phyloP scores from a whole-genome alignment of 2,113 vertebrate genomes.

The Empidonax traillii region DNA sequence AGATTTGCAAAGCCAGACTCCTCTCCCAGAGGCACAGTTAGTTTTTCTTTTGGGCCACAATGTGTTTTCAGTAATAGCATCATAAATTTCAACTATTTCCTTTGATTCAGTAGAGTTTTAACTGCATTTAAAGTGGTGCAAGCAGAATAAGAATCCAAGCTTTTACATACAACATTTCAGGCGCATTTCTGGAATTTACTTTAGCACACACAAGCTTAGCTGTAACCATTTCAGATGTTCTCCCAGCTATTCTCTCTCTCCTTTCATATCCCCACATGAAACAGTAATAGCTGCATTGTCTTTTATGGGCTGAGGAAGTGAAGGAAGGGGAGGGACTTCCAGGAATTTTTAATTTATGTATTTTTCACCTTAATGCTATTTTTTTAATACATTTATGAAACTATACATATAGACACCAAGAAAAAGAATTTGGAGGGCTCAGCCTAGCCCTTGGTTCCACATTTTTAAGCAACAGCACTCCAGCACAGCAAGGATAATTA shows the following conservation, averaged over 20 bases:
- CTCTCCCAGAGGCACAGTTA: neutral
- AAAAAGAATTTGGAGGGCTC: neutral
- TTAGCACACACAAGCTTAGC: neutral
- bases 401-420: neutral
- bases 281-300: slow-evolving; percentile 9
- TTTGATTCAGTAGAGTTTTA: neutral
- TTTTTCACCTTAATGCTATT: neutral
- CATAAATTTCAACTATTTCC: neutral
- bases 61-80: neutral
- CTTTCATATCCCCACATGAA: neutral
- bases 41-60: neutral
- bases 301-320: slow-evolving; percentile 16
- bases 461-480: neutral
- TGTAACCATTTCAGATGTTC: neutral
- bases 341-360: slow-evolving; percentile 32
- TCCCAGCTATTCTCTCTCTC: neutral
- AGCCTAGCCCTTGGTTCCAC: neutral
- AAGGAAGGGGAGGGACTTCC: slow-evolving; percentile 41
- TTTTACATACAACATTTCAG: neutral
- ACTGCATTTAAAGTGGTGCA: neutral
- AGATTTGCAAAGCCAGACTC: neutral
- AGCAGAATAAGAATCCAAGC: neutral
- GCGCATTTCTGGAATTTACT: neutral
- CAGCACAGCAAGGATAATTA: neutral
- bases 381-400: neutral